Evolutionary conservation across 2,113 vertebrate species (phyloP).

Genomic region (Pitta sordida): DNA sequence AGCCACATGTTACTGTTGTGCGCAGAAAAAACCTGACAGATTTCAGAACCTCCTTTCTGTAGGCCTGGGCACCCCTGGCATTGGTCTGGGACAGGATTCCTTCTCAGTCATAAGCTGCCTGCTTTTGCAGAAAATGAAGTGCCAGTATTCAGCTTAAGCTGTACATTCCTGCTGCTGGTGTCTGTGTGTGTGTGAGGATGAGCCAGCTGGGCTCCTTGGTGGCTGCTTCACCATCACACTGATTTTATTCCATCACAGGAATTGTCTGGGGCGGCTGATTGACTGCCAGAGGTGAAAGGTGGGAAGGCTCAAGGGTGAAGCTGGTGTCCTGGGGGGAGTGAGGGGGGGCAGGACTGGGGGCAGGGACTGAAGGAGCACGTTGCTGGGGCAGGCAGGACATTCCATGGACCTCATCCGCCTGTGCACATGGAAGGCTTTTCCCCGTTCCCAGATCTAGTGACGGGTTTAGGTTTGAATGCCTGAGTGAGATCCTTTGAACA

Average conservation of each 20-base stretch:
- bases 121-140: neutral
- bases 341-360: too few species aligned
- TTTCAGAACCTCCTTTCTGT: neutral
- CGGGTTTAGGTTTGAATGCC: neutral
- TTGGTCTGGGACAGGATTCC: neutral
- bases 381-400: neutral
- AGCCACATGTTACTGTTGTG: neutral
- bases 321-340: neutral
- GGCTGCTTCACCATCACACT: neutral
- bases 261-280: neutral
- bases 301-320: neutral
- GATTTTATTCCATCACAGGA: neutral
- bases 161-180: neutral
- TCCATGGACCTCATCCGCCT: neutral
- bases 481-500: neutral
- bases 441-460: neutral
- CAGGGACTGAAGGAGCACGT: neutral
- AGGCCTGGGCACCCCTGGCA: neutral
- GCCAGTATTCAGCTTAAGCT: neutral
- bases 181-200: neutral
- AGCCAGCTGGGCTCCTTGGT: neutral
- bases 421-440: neutral
- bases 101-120: neutral
- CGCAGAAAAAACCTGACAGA: neutral
- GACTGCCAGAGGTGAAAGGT: neutral